These are phyloP conservation scores for Scaptomyza graminum DNA, from an alignment of 1,140 invertebrate species.

Conservation along the genomic window DNA sequence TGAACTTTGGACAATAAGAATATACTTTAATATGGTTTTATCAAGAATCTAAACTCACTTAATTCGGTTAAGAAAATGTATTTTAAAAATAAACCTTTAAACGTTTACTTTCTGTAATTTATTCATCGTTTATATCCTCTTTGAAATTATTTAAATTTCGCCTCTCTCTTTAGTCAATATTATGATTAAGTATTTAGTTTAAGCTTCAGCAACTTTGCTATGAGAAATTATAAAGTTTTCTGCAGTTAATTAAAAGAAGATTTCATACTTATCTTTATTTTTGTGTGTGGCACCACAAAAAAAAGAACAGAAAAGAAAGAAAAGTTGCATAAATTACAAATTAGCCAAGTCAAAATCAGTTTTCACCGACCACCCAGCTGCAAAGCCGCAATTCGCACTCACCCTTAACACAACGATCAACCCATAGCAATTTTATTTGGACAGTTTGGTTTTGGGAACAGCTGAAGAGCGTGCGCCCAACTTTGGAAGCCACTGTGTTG, in stretches of 20 bases:
- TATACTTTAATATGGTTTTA: neutral
- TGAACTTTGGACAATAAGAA: no score
- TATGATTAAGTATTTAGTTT: conserved; percentile 13
- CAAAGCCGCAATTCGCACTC: conserved; percentile 10
- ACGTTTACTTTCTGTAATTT: neutral
- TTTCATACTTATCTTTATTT: conserved; percentile 36
- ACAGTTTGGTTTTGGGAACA: conserved; percentile 16
- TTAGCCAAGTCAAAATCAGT: conserved; percentile 67
- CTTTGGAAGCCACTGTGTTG: conserved; percentile 48
- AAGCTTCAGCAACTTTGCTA: neutral
- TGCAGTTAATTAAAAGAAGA: conserved; percentile 73
- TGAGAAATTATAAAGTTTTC: conserved; percentile 24
- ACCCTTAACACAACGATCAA: conserved; percentile 1
- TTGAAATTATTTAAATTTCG: neutral
- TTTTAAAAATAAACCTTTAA: no score
- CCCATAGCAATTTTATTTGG: neutral
- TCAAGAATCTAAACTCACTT: no score
- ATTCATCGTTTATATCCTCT: neutral
- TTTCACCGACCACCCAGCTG: neutral
- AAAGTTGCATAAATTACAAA: conserved; percentile 76
- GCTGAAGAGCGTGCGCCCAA: conserved; percentile 34
- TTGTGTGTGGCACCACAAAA: conserved; percentile 36
- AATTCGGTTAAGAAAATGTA: no score
- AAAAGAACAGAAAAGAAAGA: conserved; percentile 32
- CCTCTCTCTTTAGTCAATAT: neutral